Conservation (phyloP, 2,113 vertebrate genomes). For the Cyprinodon variegatus region DNA sequence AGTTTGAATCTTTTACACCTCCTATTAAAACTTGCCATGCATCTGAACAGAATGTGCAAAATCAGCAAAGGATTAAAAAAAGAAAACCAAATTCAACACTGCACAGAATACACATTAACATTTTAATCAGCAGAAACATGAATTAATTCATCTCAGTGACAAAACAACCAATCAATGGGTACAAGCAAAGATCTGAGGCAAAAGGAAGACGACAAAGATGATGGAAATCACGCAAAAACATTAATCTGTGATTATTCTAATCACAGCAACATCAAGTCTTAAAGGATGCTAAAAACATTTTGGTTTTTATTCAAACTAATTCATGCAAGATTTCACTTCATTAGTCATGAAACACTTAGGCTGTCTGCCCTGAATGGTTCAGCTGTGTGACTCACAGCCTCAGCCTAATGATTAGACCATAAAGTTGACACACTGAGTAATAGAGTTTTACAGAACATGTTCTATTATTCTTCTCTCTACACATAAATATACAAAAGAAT, state of each 20-base stretch:
- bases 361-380: conserved; percentile 18
- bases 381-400: conserved; percentile 28
- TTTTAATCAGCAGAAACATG: too few relatives aligned
- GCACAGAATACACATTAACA: too few relatives aligned
- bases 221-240: neutral
- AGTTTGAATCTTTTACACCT: neutral
- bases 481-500: neutral
- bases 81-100: too few relatives aligned
- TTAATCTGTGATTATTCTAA: neutral
- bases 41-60: too few relatives aligned
- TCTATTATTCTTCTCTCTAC: neutral
- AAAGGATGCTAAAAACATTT: neutral
- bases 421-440: neutral
- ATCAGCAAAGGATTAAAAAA: too few relatives aligned
- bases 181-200: too few relatives aligned
- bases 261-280: neutral
- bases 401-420: neutral
- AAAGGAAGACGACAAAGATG: neutral
- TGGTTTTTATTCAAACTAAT: neutral
- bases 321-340: neutral
- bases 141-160: too few relatives aligned
- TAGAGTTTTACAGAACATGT: neutral
- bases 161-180: too few relatives aligned
- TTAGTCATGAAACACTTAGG: conserved; percentile 1
- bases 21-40: too few relatives aligned